Conservation (phyloP, 2,888 invertebrate species). For the Pseudanteris insignis region DNA sequence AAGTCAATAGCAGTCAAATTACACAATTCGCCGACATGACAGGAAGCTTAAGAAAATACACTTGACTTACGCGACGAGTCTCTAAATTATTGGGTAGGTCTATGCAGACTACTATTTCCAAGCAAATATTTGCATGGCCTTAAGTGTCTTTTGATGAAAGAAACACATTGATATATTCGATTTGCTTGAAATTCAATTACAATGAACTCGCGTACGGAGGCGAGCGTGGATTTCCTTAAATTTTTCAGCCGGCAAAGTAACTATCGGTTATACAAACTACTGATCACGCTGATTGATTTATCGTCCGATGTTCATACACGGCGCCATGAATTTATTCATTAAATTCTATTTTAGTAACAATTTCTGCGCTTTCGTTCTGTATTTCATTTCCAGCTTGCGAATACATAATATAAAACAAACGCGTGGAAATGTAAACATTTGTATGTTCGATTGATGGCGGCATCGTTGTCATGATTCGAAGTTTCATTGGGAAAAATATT, state of each 20-base stretch:
- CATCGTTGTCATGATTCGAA: too few species aligned
- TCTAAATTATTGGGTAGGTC: conserved; percentile 23
- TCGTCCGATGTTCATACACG: conserved; percentile 9
- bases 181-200: conserved; percentile 14
- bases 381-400: too few species aligned
- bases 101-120: conserved; percentile 3
- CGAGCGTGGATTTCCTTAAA: conserved; percentile 7
- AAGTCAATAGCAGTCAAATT: conserved; percentile 8
- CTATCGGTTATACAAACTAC: conserved; percentile 17
- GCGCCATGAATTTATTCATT: conserved; percentile 13
- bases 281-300: conserved; percentile 20
- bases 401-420: too few species aligned
- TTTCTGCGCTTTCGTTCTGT: conserved; percentile 8
- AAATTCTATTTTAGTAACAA: conserved; percentile 22
- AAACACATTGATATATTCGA: conserved; percentile 11
- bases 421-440: too few species aligned
- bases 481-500: too few species aligned
- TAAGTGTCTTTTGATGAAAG: conserved; percentile 14
- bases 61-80: conserved; percentile 17
- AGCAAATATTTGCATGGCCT: conserved; percentile 19
- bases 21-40: conserved; percentile 9
- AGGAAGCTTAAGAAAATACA: conserved; percentile 25
- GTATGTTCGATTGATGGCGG: too few species aligned
- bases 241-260: conserved; percentile 16
- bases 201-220: neutral